phyloP scores from a whole-genome alignment of 1,140 invertebrate species.

The Cheumatopsyche charites region DNA sequence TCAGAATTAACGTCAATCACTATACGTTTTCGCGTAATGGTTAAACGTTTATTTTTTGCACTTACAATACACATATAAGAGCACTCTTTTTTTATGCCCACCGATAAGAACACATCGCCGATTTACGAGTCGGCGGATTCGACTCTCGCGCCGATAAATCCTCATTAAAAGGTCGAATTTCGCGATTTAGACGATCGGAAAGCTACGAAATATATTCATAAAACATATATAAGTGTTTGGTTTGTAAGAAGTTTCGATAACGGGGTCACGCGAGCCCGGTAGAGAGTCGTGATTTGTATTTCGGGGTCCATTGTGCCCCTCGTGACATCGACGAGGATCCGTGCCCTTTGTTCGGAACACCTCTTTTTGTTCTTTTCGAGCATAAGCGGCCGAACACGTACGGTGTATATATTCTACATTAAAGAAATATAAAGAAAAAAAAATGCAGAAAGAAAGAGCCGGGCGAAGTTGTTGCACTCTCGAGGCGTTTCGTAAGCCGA shows the following conservation, averaged over 20 bases:
- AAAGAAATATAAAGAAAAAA: neutral
- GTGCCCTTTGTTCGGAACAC: slow-evolving; percentile 35
- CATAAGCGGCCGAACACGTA: no score
- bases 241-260: slow-evolving; percentile 36
- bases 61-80: no score
- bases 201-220: slow-evolving; percentile 19
- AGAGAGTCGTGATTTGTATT: slow-evolving; percentile 43
- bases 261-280: slow-evolving; percentile 38
- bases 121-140: neutral
- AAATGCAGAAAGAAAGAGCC: slow-evolving; percentile 20
- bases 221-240: slow-evolving; percentile 32
- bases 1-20: no score
- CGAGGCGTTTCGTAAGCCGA: slow-evolving; percentile 32
- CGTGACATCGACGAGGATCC: slow-evolving; percentile 35
- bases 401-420: neutral
- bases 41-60: no score
- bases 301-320: slow-evolving; percentile 37
- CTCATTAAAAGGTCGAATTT: neutral
- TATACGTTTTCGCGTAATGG: no score
- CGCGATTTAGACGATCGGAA: neutral
- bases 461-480: slow-evolving; percentile 32
- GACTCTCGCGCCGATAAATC: neutral
- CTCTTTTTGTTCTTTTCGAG: slow-evolving; percentile 25
- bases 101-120: neutral
- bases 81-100: neutral